phyloP scores from a whole-genome alignment of 2,888 invertebrate species.

The Folsomia candida region DNA sequence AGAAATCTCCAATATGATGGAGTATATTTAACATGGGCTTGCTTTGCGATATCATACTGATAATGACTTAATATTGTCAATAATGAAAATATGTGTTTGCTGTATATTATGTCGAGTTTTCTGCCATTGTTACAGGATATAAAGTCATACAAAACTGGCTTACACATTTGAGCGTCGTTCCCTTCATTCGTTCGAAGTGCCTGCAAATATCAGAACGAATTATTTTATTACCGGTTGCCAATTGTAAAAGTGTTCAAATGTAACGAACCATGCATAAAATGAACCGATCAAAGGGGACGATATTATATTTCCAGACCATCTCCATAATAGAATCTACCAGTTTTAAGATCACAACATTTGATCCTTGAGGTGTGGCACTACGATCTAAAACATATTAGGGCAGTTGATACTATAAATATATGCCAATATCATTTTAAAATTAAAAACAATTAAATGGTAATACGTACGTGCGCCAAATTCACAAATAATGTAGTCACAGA shows the following conservation, averaged over 20 bases:
- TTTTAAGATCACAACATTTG: slow-evolving; percentile 64
- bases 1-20: too few species aligned
- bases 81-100: too few species aligned
- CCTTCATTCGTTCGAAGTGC: slow-evolving; percentile 87
- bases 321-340: slow-evolving; percentile 93
- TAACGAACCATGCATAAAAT: slow-evolving; percentile 77
- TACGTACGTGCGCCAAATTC: slow-evolving; percentile 76
- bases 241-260: background rate
- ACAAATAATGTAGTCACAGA: slow-evolving; percentile 89
- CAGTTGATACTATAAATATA: too few species aligned
- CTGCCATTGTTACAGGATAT: too few species aligned
- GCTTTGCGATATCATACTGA: too few species aligned
- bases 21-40: too few species aligned
- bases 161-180: slow-evolving; percentile 89
- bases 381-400: background rate
- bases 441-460: background rate
- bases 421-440: background rate
- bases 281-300: slow-evolving; percentile 89
- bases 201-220: slow-evolving; percentile 55
- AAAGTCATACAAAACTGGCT: too few species aligned
- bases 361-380: background rate
- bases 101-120: too few species aligned
- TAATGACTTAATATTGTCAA: too few species aligned
- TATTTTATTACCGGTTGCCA: slow-evolving; percentile 4
- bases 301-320: slow-evolving; percentile 97